These are phyloP conservation scores for Meiosimyza platycephala DNA, from an alignment of 2,888 invertebrate species.

Conservation along the genomic window DNA sequence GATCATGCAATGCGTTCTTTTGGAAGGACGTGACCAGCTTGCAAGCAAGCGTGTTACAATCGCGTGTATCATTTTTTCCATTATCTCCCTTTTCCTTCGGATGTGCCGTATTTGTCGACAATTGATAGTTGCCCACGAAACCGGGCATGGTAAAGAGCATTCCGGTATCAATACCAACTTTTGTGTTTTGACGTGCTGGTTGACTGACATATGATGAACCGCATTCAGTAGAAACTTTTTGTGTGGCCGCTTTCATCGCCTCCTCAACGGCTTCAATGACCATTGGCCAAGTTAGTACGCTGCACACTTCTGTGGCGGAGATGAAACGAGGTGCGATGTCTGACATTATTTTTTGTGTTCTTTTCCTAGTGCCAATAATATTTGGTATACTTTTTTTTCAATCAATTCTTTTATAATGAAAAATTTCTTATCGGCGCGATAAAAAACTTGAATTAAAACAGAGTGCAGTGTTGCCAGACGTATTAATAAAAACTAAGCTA, in stretches of 20 bases:
- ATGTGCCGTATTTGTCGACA: slow-evolving; percentile 19
- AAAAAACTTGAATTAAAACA: too few species aligned
- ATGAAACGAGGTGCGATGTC: slow-evolving; percentile 51
- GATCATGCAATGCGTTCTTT: slow-evolving; percentile 57
- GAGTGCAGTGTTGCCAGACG: too few species aligned
- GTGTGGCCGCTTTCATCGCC: slow-evolving; percentile 61
- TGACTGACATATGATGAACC: slow-evolving; percentile 53
- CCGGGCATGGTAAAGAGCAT: slow-evolving; percentile 69
- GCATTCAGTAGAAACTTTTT: slow-evolving; percentile 23
- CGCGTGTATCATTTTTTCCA: not conserved
- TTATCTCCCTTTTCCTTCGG: too few species aligned
- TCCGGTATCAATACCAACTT: slow-evolving; percentile 49
- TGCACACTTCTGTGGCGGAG: slow-evolving; percentile 61
- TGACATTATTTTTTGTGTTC: too few species aligned
- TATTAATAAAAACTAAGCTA: too few species aligned
- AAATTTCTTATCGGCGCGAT: too few species aligned
- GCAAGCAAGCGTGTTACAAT: slow-evolving; percentile 65
- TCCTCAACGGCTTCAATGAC: slow-evolving; percentile 65
- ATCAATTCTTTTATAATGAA: too few species aligned
- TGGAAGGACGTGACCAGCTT: slow-evolving; percentile 69
- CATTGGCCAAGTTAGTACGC: slow-evolving; percentile 64
- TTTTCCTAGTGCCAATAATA: too few species aligned
- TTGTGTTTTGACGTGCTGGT: slow-evolving; percentile 60
- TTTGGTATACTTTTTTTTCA: too few species aligned
- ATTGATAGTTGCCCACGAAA: slow-evolving; percentile 64